Evolutionary conservation across 2,888 invertebrate genomes (phyloP).

Genomic region (Galerucella nymphaeae): DNA sequence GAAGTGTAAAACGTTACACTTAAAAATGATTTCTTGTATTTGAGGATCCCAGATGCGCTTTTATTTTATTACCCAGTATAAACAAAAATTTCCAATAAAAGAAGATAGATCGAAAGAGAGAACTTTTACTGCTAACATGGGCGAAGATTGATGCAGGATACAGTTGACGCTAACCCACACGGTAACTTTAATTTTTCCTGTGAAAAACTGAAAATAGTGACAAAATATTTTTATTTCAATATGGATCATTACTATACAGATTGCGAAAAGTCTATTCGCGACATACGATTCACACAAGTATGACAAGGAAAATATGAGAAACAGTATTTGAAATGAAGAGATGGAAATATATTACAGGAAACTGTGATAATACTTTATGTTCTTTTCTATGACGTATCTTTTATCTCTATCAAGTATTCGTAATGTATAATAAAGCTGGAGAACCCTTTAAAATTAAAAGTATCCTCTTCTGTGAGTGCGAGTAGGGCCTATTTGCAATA

Average conservation of each 20-base stretch:
- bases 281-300: too few species aligned
- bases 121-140: conserved; percentile 45
- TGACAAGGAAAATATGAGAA: too few species aligned
- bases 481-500: conserved; percentile 61
- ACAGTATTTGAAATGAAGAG: too few species aligned
- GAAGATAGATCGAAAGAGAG: conserved; percentile 53
- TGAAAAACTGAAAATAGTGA: too few species aligned
- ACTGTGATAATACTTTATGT: too few species aligned
- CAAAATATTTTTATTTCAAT: too few species aligned
- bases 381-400: too few species aligned
- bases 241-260: too few species aligned
- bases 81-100: conserved; percentile 52
- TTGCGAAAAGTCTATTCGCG: too few species aligned
- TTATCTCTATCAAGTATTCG: background rate
- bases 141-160: background rate
- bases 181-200: too few species aligned
- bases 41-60: conserved; percentile 38
- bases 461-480: conserved; percentile 25
- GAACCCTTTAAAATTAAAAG: background rate
- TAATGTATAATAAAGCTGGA: background rate
- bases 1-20: conserved; percentile 10
- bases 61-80: conserved; percentile 41
- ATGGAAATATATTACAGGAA: too few species aligned
- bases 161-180: too few species aligned
- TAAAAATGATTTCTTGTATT: conserved; percentile 24